A percentile compares a stretch with the other conserved stretches of the same genome.
These are phyloP conservation scores for Typhlichthys subterraneus DNA, from an alignment of 2,797 vertebrate species.

Conservation along the genomic window DNA sequence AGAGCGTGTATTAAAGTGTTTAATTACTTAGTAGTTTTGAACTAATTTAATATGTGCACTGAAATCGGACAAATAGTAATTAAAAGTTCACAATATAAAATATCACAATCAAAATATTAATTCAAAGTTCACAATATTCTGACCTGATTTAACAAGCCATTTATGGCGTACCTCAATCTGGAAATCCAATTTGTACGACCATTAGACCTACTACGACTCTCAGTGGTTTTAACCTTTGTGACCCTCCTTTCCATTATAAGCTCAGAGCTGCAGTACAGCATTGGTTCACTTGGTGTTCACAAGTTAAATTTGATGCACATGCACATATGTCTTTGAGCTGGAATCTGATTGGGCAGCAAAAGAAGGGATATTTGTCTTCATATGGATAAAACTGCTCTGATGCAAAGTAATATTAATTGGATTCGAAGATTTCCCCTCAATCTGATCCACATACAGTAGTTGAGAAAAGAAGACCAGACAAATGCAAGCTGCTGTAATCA, in stretches of 20 bases:
- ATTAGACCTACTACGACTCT: slow-evolving; percentile 19
- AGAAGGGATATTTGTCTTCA: slow-evolving; percentile 46
- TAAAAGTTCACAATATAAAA: too few relatives aligned
- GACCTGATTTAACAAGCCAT: too few relatives aligned
- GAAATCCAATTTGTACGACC: slow-evolving; percentile 43
- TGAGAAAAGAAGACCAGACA: slow-evolving; percentile 40
- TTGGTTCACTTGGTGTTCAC: neutral
- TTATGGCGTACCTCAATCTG: slow-evolving; percentile 28
- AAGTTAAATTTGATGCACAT: neutral
- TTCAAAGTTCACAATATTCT: too few relatives aligned
- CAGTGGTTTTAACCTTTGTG: slow-evolving; percentile 51
- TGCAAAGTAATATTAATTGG: slow-evolving; percentile 48
- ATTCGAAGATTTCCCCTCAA: slow-evolving; percentile 35
- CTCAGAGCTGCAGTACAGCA: slow-evolving; percentile 5
- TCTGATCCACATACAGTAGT: slow-evolving; percentile 27
- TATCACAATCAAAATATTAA: too few relatives aligned
- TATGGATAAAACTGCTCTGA: slow-evolving; percentile 47
- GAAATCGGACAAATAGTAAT: too few relatives aligned
- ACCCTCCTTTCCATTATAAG: slow-evolving; percentile 13
- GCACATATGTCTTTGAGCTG: slow-evolving; percentile 23
- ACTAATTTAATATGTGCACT: too few relatives aligned
- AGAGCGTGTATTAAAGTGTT: too few relatives aligned
- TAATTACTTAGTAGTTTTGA: too few relatives aligned
- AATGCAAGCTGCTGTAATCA: slow-evolving; percentile 64
- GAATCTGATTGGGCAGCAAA: slow-evolving; percentile 38